Percentiles rank a stretch among this genome's conserved stretches.
phyloP scores from a whole-genome alignment of 2,113 vertebrate species.

The Harpagus bidentatus region DNA sequence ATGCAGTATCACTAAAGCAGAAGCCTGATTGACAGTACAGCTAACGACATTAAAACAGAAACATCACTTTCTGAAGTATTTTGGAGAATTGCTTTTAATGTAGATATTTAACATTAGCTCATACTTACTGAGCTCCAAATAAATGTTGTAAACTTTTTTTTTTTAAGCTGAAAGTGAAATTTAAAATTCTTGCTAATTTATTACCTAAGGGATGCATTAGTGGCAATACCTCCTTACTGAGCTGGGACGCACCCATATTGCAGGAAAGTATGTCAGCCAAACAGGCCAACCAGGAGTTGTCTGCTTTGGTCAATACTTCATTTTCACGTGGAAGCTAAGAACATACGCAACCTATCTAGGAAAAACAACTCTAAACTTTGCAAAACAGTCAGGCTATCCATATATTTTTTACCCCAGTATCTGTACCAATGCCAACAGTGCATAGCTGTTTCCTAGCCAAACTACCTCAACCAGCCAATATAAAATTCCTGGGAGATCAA shows the following conservation, averaged over 20 bases:
- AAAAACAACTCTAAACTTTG: neutral
- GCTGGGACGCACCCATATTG: neutral
- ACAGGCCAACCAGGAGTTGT: neutral
- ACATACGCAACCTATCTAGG: neutral
- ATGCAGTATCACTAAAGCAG: neutral
- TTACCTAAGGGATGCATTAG: neutral
- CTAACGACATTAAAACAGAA: neutral
- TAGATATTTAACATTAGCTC: neutral
- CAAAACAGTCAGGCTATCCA: neutral
- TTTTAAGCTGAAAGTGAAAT: neutral
- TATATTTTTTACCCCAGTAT: neutral
- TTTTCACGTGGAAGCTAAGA: neutral
- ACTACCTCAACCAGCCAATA: neutral
- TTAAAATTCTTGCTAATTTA: neutral
- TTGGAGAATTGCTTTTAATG: neutral
- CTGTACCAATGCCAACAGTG: neutral
- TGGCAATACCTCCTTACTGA: neutral
- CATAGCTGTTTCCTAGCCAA: neutral
- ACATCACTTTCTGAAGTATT: neutral
- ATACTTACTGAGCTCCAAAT: neutral
- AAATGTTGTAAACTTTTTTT: neutral
- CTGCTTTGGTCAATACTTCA: neutral
- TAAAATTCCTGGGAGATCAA: neutral
- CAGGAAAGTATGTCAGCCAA: neutral
- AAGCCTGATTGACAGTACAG: neutral